Evolutionary conservation across 2,888 invertebrate genomes (phyloP).

Genomic region (Dryomyza anilis): DNA sequence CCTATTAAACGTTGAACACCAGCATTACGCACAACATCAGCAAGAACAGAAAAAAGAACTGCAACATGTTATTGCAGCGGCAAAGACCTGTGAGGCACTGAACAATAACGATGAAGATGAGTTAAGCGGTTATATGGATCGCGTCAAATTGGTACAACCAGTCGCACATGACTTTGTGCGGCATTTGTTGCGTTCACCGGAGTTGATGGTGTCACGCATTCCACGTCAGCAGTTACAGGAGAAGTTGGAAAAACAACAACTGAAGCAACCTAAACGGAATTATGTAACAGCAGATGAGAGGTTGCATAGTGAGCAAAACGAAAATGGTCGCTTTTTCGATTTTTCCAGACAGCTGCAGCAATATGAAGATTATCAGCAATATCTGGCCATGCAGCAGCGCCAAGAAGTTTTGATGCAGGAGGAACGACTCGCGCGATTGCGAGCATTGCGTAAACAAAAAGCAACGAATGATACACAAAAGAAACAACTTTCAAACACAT

Average conservation of each 20-base stretch:
- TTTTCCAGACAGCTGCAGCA: conserved; percentile 42
- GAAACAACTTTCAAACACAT: background rate
- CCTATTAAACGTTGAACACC: background rate
- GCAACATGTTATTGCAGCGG: conserved; percentile 9
- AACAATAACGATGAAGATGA: conserved; percentile 40
- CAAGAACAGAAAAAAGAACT: conserved; percentile 7
- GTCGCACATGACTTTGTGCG: conserved; percentile 34
- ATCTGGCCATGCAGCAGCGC: conserved; percentile 37
- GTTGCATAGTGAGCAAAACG: no score
- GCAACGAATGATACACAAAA: conserved; percentile 8
- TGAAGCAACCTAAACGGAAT: no score
- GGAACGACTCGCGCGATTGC: conserved; percentile 10
- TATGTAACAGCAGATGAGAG: background rate
- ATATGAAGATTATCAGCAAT: conserved; percentile 43
- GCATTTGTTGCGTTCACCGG: conserved; percentile 41
- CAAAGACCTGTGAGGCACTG: conserved; percentile 30
- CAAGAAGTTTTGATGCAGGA: conserved; percentile 17
- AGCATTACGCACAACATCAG: background rate
- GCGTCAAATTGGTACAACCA: background rate
- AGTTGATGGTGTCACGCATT: conserved; percentile 37
- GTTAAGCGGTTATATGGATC: conserved; percentile 38
- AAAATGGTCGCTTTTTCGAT: conserved; percentile 15
- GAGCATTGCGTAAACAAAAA: conserved; percentile 9
- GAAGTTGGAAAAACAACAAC: background rate
- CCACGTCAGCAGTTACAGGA: conserved; percentile 35